Evolutionary conservation across 2,113 vertebrate genomes (phyloP).

Genomic region (Triplophysa rosa): DNA sequence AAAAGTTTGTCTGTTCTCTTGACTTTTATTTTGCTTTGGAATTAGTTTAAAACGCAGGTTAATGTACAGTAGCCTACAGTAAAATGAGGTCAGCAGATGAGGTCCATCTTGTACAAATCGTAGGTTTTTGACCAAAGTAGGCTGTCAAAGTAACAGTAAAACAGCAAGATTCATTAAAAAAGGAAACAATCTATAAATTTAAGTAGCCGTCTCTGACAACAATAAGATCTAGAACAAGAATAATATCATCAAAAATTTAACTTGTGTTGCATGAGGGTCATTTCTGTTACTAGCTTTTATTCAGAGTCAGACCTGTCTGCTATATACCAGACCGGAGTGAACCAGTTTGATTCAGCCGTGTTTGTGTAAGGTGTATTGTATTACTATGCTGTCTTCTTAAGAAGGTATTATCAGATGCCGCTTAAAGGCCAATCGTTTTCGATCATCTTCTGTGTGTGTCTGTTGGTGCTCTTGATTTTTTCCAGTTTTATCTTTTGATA

Average conservation of each 20-base stretch:
- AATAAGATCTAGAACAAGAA: no score
- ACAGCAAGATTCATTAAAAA: background rate
- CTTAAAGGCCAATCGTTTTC: background rate
- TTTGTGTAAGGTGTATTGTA: slow-evolving; percentile 58
- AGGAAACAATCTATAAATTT: background rate
- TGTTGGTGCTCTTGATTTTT: background rate
- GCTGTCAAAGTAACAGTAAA: background rate
- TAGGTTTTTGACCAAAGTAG: background rate
- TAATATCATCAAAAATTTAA: no score
- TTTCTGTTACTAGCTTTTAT: slow-evolving; percentile 42
- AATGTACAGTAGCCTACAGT: no score
- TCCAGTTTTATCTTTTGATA: background rate
- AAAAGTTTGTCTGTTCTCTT: slow-evolving; percentile 26
- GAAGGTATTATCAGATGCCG: slow-evolving; percentile 56
- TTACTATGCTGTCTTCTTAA: slow-evolving; percentile 58
- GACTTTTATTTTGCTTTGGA: background rate
- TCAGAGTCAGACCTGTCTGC: slow-evolving; percentile 47
- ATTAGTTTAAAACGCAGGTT: background rate
- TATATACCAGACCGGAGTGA: slow-evolving; percentile 63
- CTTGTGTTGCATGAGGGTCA: no score
- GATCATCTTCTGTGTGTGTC: background rate
- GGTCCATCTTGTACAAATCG: no score
- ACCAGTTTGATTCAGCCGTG: slow-evolving; percentile 64
- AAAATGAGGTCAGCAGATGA: no score
- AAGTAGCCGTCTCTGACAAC: no score